A percentile compares a stretch with the other conserved stretches of the same genome.
Conservation (phyloP, 1,140 invertebrate species). For the Aphaenogaster floridana region DNA sequence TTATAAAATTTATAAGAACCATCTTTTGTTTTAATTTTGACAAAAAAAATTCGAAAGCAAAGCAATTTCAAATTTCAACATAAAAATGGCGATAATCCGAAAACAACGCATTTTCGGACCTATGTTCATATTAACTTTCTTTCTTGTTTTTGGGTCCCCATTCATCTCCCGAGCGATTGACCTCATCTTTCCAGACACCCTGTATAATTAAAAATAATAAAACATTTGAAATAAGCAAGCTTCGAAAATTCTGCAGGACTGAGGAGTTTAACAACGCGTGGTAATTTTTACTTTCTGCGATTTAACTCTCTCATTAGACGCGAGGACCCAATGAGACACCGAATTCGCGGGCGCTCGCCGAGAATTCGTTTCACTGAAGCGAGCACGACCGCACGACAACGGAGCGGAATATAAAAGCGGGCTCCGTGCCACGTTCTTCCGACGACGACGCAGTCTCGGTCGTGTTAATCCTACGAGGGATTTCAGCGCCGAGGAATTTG, state of each 20-base stretch:
- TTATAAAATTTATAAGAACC: too few species aligned
- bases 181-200: too few species aligned
- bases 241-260: not conserved
- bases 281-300: conserved; percentile 32
- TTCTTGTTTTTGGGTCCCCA: too few species aligned
- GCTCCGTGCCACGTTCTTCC: not conserved
- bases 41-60: too few species aligned
- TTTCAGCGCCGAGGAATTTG: conserved; percentile 76
- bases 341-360: conserved; percentile 5
- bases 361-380: conserved; percentile 14
- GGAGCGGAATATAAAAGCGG: conserved; percentile 48
- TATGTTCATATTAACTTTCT: too few species aligned
- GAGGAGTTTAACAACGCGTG: not conserved
- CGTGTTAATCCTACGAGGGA: conserved; percentile 75
- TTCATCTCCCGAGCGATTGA: too few species aligned
- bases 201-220: conserved; percentile 5
- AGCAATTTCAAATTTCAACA: too few species aligned
- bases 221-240: not conserved
- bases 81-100: too few species aligned
- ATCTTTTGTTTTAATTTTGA: too few species aligned
- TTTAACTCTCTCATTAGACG: conserved; percentile 47
- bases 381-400: conserved; percentile 27
- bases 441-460: conserved; percentile 7
- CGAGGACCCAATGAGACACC: not conserved
- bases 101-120: too few species aligned